Percentiles rank a stretch among this genome's conserved stretches.
These are phyloP conservation scores for Hydrochoerus hydrochaeris DNA, from an alignment of 2,113 vertebrate species.

Conservation along the genomic window DNA sequence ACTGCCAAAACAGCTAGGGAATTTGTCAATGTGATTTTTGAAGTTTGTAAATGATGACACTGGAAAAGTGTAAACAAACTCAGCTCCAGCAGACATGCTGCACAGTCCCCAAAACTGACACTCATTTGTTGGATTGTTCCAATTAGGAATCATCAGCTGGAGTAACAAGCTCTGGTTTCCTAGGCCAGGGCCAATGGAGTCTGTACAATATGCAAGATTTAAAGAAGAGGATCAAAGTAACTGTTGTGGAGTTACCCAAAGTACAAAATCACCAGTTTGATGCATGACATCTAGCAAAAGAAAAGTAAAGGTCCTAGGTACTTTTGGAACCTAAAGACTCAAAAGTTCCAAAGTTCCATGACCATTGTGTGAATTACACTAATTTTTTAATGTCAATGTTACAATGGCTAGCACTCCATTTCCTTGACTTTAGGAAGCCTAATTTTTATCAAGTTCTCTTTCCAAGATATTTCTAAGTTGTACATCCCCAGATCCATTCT, in stretches of 20 bases:
- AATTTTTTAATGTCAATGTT: conserved; percentile 26
- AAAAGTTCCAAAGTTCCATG: background rate
- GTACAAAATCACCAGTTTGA: background rate
- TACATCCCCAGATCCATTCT: background rate
- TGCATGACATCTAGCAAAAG: background rate
- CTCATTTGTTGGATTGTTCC: conserved; percentile 60
- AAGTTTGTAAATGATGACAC: conserved; percentile 85
- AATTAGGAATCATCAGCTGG: conserved; percentile 79
- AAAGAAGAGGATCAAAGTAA: conserved; percentile 29
- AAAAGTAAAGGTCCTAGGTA: background rate
- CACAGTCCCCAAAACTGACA: conserved; percentile 71
- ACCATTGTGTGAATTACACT: background rate
- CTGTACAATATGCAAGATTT: background rate
- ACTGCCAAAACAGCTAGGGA: conserved; percentile 74
- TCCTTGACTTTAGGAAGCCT: background rate
- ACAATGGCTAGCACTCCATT: background rate
- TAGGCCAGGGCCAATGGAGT: background rate
- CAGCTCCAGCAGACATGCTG: conserved; percentile 71
- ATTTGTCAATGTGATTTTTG: conserved; percentile 84
- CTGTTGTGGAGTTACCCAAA: background rate
- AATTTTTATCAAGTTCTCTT: background rate
- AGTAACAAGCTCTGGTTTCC: background rate
- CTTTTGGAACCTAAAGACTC: background rate
- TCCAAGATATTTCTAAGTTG: background rate
- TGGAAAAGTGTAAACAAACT: conserved; percentile 80